Evolutionary conservation across 2,797 vertebrate species (phyloP).

Genomic region (Lemur catta): DNA sequence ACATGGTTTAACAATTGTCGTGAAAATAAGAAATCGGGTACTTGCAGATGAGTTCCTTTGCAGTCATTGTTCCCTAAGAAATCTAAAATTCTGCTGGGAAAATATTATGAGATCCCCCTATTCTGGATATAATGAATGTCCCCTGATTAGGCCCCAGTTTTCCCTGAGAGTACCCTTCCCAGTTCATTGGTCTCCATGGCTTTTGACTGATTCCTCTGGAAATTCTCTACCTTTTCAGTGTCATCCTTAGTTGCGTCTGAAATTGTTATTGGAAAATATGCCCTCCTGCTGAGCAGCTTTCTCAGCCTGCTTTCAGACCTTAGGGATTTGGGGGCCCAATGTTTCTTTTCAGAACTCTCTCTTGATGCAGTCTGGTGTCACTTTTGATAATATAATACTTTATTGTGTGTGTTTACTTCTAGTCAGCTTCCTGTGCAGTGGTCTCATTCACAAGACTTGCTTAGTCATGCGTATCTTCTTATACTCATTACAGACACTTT

Average conservation of each 20-base stretch:
- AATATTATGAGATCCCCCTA: background rate
- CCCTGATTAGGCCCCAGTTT: background rate
- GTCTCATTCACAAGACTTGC: background rate
- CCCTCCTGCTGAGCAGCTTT: background rate
- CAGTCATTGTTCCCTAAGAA: background rate
- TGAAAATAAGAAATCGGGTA: slow-evolving; percentile 10
- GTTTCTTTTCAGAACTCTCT: background rate
- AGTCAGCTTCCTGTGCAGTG: background rate
- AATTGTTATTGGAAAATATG: background rate
- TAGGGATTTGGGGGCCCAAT: background rate
- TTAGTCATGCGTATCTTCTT: background rate
- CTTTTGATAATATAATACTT: background rate
- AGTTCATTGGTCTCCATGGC: background rate
- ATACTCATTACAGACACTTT: background rate
- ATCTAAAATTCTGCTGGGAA: background rate
- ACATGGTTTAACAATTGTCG: background rate
- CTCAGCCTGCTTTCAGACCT: background rate
- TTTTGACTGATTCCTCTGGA: background rate
- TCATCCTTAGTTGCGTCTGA: background rate
- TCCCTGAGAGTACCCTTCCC: background rate
- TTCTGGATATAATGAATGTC: background rate
- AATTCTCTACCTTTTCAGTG: background rate
- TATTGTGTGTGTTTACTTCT: background rate
- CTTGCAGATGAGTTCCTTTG: background rate
- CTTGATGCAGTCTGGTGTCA: background rate